Base-by-base conservation (phyloP, 2,113 vertebrate species). In the Melanerpes formicivorus region DNA sequence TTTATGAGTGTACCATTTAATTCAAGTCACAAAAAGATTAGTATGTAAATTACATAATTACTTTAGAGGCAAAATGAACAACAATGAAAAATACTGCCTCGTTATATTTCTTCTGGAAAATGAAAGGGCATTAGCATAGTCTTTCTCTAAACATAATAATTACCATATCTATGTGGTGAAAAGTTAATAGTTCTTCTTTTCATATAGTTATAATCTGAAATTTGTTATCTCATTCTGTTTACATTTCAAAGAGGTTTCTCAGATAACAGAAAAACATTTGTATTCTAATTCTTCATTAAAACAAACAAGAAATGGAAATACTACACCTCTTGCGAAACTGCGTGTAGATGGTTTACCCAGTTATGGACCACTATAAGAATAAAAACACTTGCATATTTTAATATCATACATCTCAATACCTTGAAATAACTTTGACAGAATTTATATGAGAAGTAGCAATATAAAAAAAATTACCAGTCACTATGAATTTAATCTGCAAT, bases 21-120 rank as follows among this genome's bases (percentile, higher is more conserved):
- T 92, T 92, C 89, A 56, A 92, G 58, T 95, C 79, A 75, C 69
- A 95, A 54, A 75, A 91, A 95, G 22, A 86, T 95, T 87, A 74
- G 12, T 83, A 92, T 90, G 82, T 71, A 90, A 87, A 91, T 92
- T n/a, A 42, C 30, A 48, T 77, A 77, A 93, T 89, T 91, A 65
- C 70, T 90, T 86, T 59, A 15, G 55, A 79, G 75, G 14, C 32
- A 90, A 91, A 96, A 87, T 79, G 23, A 90, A 54, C 55, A 92
- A 82, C 70, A 93, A 87, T 62, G 56, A 87, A 90, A 91, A 93
- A 76, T 63, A 86, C 48, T 91, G 65, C 30, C 44, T 69, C 69
- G 59, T 56, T 94, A 16, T 40, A 88, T 80, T 93, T 93, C 32
- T 71, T 87, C 44, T 66, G 55, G 30, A 91, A 89, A 93, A 80